These are phyloP conservation scores for Phasianus colchicus DNA, from an alignment of 2,113 vertebrate genomes.

Conservation along the genomic window DNA sequence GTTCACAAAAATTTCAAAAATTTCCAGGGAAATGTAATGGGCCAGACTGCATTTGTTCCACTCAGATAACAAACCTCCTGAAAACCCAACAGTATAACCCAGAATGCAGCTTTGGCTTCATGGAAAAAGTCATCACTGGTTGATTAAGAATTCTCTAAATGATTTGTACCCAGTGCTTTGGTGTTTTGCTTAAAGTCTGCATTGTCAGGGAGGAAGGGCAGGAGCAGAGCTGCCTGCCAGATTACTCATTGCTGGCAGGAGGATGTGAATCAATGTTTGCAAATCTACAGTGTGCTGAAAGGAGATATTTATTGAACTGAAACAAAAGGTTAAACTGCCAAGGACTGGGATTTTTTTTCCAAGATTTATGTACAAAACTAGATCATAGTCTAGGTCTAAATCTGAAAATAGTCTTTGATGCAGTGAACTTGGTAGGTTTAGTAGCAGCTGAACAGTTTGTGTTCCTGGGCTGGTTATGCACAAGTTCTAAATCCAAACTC, in stretches of 20 bases:
- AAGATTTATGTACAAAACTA: neutral
- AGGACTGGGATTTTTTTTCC: neutral
- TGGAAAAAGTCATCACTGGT: neutral
- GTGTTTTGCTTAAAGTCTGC: neutral
- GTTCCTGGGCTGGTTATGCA: neutral
- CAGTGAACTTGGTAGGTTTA: neutral
- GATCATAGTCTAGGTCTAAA: neutral
- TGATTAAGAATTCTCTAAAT: slow-evolving; percentile 5
- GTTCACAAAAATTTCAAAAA: neutral
- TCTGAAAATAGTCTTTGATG: neutral
- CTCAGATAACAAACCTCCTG: neutral
- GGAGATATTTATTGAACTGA: neutral
- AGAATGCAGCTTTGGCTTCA: neutral
- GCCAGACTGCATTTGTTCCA: neutral
- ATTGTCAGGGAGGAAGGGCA: neutral
- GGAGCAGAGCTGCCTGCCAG: neutral
- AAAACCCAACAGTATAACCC: neutral
- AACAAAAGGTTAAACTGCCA: slow-evolving; percentile 21
- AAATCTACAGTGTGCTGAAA: neutral
- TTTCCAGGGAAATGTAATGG: neutral
- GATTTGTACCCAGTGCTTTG: neutral
- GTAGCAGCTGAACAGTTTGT: neutral
- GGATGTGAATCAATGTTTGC: neutral
- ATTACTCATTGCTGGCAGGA: neutral
- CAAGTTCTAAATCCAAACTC: neutral